A percentile compares a stretch with the other conserved stretches of the same genome.
These are phyloP conservation scores for Lathronympha strigana DNA, from an alignment of 2,888 invertebrate genomes.

Conservation along the genomic window DNA sequence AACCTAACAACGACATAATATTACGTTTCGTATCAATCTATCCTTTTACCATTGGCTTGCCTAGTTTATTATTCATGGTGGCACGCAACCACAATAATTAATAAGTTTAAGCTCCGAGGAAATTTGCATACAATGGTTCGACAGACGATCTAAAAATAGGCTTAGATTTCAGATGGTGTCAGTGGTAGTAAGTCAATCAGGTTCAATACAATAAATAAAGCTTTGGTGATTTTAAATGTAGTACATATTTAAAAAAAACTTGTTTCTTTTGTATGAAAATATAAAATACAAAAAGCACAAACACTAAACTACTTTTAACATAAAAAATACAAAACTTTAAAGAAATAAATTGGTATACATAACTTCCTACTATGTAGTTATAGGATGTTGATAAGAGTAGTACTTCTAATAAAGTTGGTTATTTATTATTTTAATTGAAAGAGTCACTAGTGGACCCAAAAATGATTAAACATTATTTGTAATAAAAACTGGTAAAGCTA, in stretches of 20 bases:
- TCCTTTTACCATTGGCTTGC: slow-evolving; percentile 25
- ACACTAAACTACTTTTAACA: too few relatives aligned
- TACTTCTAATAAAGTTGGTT: slow-evolving; percentile 9
- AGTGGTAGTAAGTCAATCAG: slow-evolving; percentile 40
- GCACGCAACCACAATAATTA: slow-evolving; percentile 76
- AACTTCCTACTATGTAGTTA: not conserved
- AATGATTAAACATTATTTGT: slow-evolving; percentile 19
- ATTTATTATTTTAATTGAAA: slow-evolving; percentile 34
- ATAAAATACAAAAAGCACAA: too few relatives aligned
- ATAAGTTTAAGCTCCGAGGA: slow-evolving; percentile 74
- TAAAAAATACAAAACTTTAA: too few relatives aligned
- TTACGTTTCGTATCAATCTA: slow-evolving; percentile 17
- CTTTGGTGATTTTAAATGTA: not conserved
- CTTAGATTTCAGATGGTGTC: slow-evolving; percentile 40
- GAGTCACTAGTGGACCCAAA: slow-evolving; percentile 14
- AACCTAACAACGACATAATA: not conserved
- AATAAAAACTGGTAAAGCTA: slow-evolving; percentile 28
- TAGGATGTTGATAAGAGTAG: not conserved
- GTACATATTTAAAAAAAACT: not conserved
- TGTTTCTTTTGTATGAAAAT: too few relatives aligned
- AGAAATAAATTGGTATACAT: too few relatives aligned
- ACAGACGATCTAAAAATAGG: slow-evolving; percentile 44
- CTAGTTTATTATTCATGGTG: slow-evolving; percentile 66
- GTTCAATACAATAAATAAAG: slow-evolving; percentile 13
- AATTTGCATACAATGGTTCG: slow-evolving; percentile 78